phyloP scores from a whole-genome alignment of 2,888 invertebrate species.

The Hemistola chrysoprasaria region DNA sequence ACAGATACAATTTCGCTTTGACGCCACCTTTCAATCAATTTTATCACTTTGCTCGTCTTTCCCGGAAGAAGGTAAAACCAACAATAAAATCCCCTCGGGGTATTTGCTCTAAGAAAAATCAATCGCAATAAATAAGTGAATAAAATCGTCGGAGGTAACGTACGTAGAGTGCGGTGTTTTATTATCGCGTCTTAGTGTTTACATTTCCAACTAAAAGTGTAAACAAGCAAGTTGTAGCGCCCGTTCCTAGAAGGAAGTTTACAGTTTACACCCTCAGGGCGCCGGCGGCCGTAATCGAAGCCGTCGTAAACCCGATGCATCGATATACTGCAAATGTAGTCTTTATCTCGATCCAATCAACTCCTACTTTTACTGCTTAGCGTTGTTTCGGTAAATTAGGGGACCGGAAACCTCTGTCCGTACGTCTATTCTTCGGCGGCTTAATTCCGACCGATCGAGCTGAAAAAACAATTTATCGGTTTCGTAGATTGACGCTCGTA shows the following conservation, averaged over 20 bases:
- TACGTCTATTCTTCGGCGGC: slow-evolving; percentile 28
- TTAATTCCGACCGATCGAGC: slow-evolving; percentile 29
- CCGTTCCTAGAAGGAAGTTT: slow-evolving; percentile 40
- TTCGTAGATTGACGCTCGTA: slow-evolving; percentile 35
- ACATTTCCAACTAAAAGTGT: slow-evolving; percentile 42
- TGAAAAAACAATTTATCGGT: slow-evolving; percentile 37
- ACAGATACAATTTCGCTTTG: neutral
- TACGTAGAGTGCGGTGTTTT: slow-evolving; percentile 37
- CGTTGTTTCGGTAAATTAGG: slow-evolving; percentile 33
- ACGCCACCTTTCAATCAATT: slow-evolving; percentile 15
- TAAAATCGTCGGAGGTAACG: slow-evolving; percentile 30
- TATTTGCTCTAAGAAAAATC: slow-evolving; percentile 26
- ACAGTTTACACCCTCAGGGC: slow-evolving; percentile 34
- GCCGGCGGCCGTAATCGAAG: slow-evolving; percentile 46
- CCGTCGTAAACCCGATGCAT: slow-evolving; percentile 41
- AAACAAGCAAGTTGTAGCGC: slow-evolving; percentile 47
- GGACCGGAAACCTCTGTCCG: slow-evolving; percentile 30
- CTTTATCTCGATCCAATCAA: slow-evolving; percentile 34
- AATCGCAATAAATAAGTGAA: slow-evolving; percentile 32
- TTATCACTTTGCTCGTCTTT: slow-evolving; percentile 11
- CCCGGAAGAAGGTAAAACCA: slow-evolving; percentile 13
- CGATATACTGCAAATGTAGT: slow-evolving; percentile 32
- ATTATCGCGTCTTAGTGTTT: slow-evolving; percentile 34
- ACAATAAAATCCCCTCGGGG: slow-evolving; percentile 16
- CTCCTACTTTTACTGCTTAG: slow-evolving; percentile 30